Evolutionary conservation across 2,888 invertebrate species (phyloP).

Genomic region (Megamerina dolium): DNA sequence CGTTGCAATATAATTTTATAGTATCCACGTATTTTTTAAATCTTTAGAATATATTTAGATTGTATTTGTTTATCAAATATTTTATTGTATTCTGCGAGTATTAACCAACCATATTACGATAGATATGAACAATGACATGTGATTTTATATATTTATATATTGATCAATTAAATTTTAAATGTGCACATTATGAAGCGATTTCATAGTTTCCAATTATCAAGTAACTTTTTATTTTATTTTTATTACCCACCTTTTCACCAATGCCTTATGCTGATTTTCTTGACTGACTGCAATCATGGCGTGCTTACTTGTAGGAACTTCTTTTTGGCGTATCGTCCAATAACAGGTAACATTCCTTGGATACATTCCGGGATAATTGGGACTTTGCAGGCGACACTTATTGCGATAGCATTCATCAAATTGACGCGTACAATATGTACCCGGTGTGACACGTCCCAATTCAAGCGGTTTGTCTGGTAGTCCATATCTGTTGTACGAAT

Average conservation of each 20-base stretch:
- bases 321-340: constrained; percentile 79
- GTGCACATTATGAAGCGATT: too few species aligned
- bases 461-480: constrained; percentile 70
- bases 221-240: too few species aligned
- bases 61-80: too few species aligned
- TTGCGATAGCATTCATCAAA: constrained; percentile 81
- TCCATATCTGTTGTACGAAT: constrained; percentile 57
- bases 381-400: constrained; percentile 79
- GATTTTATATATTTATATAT: too few species aligned
- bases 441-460: constrained; percentile 77
- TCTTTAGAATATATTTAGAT: too few species aligned
- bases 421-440: constrained; percentile 76
- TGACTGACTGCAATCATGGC: constrained; percentile 84
- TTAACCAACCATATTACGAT: too few species aligned
- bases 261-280: constrained; percentile 59
- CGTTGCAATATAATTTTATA: too few species aligned
- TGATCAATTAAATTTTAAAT: too few species aligned
- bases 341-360: constrained; percentile 83
- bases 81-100: too few species aligned
- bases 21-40: too few species aligned
- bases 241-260: constrained; percentile 42
- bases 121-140: too few species aligned
- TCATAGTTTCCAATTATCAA: too few species aligned
- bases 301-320: constrained; percentile 82
- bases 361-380: constrained; percentile 82